A percentile compares a stretch with the other conserved stretches of the same genome.
Evolutionary conservation across 2,797 vertebrate genomes (phyloP).

Genomic region (Phrynocephalus vlangalii): DNA sequence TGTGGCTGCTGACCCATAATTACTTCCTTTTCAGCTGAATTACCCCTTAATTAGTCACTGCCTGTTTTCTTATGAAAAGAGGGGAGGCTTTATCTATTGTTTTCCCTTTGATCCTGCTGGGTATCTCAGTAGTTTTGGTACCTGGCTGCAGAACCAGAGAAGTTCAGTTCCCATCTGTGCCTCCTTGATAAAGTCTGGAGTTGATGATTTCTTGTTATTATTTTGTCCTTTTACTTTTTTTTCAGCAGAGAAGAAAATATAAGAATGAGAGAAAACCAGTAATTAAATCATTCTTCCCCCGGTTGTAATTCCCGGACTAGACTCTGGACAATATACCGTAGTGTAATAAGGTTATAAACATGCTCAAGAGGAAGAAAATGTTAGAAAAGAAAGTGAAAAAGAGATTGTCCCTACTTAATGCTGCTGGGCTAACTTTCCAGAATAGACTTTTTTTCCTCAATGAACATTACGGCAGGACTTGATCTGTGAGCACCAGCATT

Average conservation of each 20-base stretch:
- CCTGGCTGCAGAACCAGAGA: too few species aligned
- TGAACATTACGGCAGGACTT: neutral
- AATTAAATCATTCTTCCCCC: neutral
- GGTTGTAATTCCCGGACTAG: neutral
- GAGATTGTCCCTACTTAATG: neutral
- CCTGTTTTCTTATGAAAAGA: neutral
- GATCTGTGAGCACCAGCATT: neutral
- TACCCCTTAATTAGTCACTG: neutral
- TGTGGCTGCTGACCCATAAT: neutral
- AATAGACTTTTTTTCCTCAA: neutral
- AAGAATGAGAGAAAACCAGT: neutral
- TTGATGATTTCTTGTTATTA: too few species aligned
- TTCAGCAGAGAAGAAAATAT: slow-evolving; percentile 1
- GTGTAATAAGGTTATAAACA: neutral
- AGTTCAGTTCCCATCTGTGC: too few species aligned
- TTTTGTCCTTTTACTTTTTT: neutral
- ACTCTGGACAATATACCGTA: neutral
- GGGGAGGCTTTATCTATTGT: neutral
- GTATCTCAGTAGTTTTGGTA: too few species aligned
- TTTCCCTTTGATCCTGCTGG: neutral
- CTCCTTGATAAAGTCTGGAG: too few species aligned
- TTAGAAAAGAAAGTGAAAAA: neutral
- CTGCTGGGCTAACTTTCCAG: neutral
- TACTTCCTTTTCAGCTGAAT: slow-evolving; percentile 9
- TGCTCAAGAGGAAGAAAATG: neutral